Evolutionary conservation across 2,113 vertebrate genomes (phyloP), one percentile per base, ranked within the genome.

Genomic region (Columba livia): DNA sequence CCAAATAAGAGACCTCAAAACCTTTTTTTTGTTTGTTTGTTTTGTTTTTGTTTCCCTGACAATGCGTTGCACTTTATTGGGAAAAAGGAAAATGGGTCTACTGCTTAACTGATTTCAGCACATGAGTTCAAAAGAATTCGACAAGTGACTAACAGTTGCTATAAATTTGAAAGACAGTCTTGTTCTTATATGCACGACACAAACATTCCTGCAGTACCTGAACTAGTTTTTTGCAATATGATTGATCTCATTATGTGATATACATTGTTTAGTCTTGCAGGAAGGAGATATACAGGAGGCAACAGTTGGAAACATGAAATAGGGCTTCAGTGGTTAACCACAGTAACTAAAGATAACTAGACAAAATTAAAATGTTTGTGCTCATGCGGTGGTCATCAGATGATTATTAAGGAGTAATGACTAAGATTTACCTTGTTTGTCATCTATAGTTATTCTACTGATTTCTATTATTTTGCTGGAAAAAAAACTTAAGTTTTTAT

Each of bases 301-400:
- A 85, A 23, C 15, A 64, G 20, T 1, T 85, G 50, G 72, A 91
- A 85, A 73, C 72, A 75, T 40, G n/a, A 74, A 89, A 42, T 16
- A 65, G 12, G 13, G 21, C 4, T 67, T 67, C 32, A 79, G 24
- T 25, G 19, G 24, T 79, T 85, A 72, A 69, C 11, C 7, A 72
- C 17, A 47, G 47, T 72, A 83, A 61, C 4, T 15, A 16, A 56
- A 11, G 16, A 53, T 12, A 75, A 36, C 70, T 36, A 64, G 5
- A 79, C 44, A 86, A 81, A 67, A 48, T 25, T 34, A 34, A 57
- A 21, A 4, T 21, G 54, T 44, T 64, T 77, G 6, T 60, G 24
- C 17, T 79, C 4, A 34, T 51, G 23, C 0, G 0, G 32, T 26
- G 19, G 21, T 61, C 32, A 70, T 1, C 32, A 78, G 60, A 18